phyloP scores from a whole-genome alignment of 2,888 invertebrate genomes.

The Eristalinus sepulchralis region DNA sequence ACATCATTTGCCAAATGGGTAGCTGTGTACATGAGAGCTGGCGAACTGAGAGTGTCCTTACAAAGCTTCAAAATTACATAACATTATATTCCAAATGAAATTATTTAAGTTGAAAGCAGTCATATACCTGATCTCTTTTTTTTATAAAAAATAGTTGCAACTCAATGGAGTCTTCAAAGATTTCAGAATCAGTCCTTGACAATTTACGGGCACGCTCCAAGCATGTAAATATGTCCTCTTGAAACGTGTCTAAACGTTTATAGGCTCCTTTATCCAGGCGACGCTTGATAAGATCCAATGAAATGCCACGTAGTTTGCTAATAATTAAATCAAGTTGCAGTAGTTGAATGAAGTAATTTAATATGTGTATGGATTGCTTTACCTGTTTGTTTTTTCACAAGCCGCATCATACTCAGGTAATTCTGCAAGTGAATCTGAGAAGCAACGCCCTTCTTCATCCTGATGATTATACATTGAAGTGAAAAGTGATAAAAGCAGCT shows the following conservation, averaged over 20 bases:
- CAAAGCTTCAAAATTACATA: constrained; percentile 83
- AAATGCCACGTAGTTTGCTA: constrained; percentile 89
- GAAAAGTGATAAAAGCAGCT: constrained; percentile 94
- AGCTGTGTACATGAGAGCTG: constrained; percentile 91
- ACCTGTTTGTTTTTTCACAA: constrained; percentile 84
- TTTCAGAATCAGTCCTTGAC: constrained; percentile 95
- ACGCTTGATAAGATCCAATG: constrained; percentile 95
- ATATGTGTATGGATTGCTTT: constrained; percentile 61
- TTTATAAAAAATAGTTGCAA: constrained; percentile 95
- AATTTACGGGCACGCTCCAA: constrained; percentile 93
- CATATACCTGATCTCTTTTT: constrained; percentile 83
- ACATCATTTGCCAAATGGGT: constrained; percentile 89
- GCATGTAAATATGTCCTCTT: constrained; percentile 97
- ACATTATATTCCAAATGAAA: background rate
- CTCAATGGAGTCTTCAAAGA: constrained; percentile 97
- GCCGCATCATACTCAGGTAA: constrained; percentile 92
- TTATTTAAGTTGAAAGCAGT: too few relatives aligned
- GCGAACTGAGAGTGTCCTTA: constrained; percentile 90
- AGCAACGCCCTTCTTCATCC: constrained; percentile 97
- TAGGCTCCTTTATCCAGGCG: constrained; percentile 95
- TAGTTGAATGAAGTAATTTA: background rate
- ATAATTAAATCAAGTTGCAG: background rate
- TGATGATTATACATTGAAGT: constrained; percentile 97
- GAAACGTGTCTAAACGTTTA: constrained; percentile 95
- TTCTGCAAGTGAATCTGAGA: constrained; percentile 97